Evolutionary conservation across 2,888 invertebrate species (phyloP).

Genomic region (Patella pellucida): DNA sequence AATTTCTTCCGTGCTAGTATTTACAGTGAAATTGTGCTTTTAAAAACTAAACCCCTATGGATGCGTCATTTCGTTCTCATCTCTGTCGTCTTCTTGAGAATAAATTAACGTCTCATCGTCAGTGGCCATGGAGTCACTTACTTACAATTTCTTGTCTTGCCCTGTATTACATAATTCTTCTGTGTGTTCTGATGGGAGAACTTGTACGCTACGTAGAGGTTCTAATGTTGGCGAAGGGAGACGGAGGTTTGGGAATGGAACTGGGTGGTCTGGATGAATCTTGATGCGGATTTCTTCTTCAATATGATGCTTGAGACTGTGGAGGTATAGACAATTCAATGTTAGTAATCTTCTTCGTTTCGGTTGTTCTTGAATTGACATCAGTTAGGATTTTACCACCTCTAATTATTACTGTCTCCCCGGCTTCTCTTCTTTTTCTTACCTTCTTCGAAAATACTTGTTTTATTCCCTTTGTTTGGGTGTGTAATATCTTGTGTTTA

Average conservation of each 20-base stretch:
- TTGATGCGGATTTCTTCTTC: too few relatives aligned
- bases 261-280: too few relatives aligned
- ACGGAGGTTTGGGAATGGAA: too few relatives aligned
- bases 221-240: too few relatives aligned
- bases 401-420: background rate
- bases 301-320: too few relatives aligned
- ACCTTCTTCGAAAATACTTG: background rate
- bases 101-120: conserved; percentile 1
- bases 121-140: background rate
- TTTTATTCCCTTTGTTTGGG: background rate
- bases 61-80: background rate
- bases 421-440: background rate
- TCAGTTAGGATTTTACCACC: background rate
- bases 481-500: background rate
- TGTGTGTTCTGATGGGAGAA: too few relatives aligned
- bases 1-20: background rate
- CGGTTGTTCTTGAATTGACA: background rate
- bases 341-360: background rate
- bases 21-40: background rate
- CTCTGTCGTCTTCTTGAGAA: background rate
- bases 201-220: too few relatives aligned
- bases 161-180: too few relatives aligned
- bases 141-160: background rate
- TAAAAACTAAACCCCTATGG: background rate
- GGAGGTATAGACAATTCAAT: too few relatives aligned